Conservation (phyloP, 2,888 invertebrate species). For the Chloroclysta siterata region DNA sequence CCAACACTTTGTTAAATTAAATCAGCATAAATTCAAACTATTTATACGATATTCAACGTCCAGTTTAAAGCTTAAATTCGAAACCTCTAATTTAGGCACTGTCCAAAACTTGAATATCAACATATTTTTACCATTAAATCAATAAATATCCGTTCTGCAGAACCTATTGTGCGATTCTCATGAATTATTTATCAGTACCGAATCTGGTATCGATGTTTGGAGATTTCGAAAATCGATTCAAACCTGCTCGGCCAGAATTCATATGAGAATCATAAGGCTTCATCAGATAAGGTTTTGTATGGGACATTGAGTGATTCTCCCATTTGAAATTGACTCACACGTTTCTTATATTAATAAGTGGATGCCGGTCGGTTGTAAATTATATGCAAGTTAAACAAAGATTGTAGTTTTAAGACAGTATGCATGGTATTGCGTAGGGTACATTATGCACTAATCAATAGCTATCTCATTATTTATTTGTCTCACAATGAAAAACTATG, state of each 20-base stretch:
- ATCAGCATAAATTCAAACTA: background rate
- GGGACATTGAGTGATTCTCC: conserved; percentile 46
- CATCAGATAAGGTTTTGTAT: conserved; percentile 45
- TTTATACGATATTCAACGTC: conserved; percentile 4
- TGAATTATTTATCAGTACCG: conserved; percentile 74
- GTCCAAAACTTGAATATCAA: conserved; percentile 46
- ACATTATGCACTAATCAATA: no score
- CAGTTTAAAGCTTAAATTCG: conserved; percentile 3
- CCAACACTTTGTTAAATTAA: background rate
- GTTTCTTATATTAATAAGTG: conserved; percentile 21
- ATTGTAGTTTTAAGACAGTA: no score
- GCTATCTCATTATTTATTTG: no score
- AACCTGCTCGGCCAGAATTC: conserved; percentile 60
- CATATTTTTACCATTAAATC: conserved; percentile 55
- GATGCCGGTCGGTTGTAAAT: conserved; percentile 13
- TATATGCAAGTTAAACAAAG: conserved; percentile 1
- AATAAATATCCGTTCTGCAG: conserved; percentile 68
- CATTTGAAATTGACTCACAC: conserved; percentile 39
- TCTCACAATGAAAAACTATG: no score
- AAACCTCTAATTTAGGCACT: conserved; percentile 32
- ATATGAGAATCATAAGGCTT: conserved; percentile 33
- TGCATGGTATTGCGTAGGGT: no score
- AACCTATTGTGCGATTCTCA: conserved; percentile 72
- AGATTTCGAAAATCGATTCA: conserved; percentile 74
- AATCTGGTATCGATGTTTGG: conserved; percentile 74